Base-by-base conservation (phyloP, 2,888 invertebrate genomes). In the Saturnia japonica region DNA sequence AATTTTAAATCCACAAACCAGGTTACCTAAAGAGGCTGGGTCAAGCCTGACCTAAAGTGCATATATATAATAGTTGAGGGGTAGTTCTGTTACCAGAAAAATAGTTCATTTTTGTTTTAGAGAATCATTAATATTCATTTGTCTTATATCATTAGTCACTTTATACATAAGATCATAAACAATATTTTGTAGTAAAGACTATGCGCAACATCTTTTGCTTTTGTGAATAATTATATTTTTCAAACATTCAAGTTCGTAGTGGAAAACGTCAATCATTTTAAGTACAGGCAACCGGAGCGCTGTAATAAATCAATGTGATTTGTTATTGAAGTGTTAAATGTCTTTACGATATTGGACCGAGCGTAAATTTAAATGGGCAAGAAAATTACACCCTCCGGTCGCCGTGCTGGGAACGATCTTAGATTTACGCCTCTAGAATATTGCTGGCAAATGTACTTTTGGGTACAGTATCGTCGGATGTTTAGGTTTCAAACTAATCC, bases 261-360 rank as follows among this genome's bases (percentile, higher is more conserved):
- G 25, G 40, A 34, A 64, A 40, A 64, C 40, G 64, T 40, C 22
- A 40, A n/a, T 19, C 64, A 64, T 64, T 64, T 64, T 64, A 64
- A 40, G 19, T n/a, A 40, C 40, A 40, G 19, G 64, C 64, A 67
- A 70, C 42, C 54, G 67, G 57, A 70, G 67, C 25, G 16, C 74
- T 72, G 71, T 72, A 78, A 82, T 88, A 87, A 86, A 88, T 88
- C 88, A 84, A 77, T 74, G 81, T 87, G 86, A 88, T 87, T 86
- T 87, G 86, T 87, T 85, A 84, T 84, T 82, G 77, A 79, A 75
- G 77, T 77, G 76, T 76, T 80, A 80, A 82, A 82, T 82, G 78
- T 81, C 78, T 83, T 84, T 82, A 83, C 83, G 83, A 82, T 79
- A 80, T 77, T 80, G 80, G 78, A 78, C 83, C 81, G 77, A 79